Evolutionary conservation across 1,140 invertebrate genomes (phyloP), one percentile per base, ranked within the genome.

Genomic region (Diorhabda carinulata): DNA sequence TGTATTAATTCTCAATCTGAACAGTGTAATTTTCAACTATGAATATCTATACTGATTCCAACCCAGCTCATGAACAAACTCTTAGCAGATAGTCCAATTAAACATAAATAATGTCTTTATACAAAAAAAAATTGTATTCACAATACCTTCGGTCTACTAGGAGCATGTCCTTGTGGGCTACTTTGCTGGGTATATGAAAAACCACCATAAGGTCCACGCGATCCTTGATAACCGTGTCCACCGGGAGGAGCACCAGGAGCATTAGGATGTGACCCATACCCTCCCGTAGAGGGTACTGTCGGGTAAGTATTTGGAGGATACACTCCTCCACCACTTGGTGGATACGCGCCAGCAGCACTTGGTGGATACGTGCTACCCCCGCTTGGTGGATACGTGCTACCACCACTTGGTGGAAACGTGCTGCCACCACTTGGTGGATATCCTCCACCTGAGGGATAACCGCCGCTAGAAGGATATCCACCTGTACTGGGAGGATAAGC

Each of bases 201-300:
- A 25, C 69, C 70, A 44, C 73, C 73, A 64, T 72, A 70, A 41
- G 70, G 68, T 69, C 68, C 70, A 43, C 64, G 61, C 45, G 65
- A 67, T 59, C 68, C 66, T 64, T 70, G 57, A 25, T 65, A 58
- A 43, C 66, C 58, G 40, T 70, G 56, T 63, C 67, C 65, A 45
- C 59, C 40, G 5, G 60, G 57, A 43, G 43, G 52, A 47, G 59
- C 61, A 69, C 58, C 61, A 67, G 69, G 56, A 70, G 68, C 69
- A 73, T 61, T 64, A 65, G 72, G 68, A 67, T 68, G 68, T 57
- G 45, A 52, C 43, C 64, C 62, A 67, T 70, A 67, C 7, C 61
- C 57, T 10, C 64, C 65, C 10, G 52, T 25, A n/a, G 70, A 67
- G 60, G 67, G 73, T n/a, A 42, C 61, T 56, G 62, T 5, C 4